Evolutionary conservation across 1,140 invertebrate genomes (phyloP), one percentile per base, ranked within the genome.

Genomic region (Diuraphis noxia): DNA sequence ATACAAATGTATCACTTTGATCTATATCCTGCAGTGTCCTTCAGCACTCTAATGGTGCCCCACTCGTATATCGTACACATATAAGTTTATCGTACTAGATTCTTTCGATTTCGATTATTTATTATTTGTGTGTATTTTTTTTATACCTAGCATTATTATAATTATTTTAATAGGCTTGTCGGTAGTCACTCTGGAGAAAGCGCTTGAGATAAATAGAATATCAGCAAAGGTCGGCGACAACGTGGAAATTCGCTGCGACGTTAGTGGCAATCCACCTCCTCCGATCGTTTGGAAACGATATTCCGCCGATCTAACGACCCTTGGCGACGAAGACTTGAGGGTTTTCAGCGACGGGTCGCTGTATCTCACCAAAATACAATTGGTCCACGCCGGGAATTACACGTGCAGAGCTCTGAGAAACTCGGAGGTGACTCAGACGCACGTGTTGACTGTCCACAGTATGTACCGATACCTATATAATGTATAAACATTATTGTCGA

Each of bases 371-470:
- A 95, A 96, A 87, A 95, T 97, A 79, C 96, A 97, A 92, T 94
- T 97, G 49, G 95, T 97, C 38, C 96, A 97, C 93, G 96, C 96
- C 43, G 97, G 97, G 23, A 97, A 97, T 94, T 97, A 97, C 94
- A 96, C 96, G 1, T 97, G 97, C 93, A 96, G 97, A 93, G 96
- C 97, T 40, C 95, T 96, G 92, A 95, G 96, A 46, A 96, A 97
- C 93, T 95, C 96, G 63, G 96, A 96, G 93, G 95, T 97, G 38
- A 95, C 96, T 77, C 96, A 97, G 93, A 96, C 96, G 7, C 97
- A 97, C 93, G 94, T 96, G 21, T 94, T 97, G 13, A 96, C 95
- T 49, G 96, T 97, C 40, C 96, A 97, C 93, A 96, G 96, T 97
- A 94, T 96, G 96, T 95, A 36, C 8, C 17, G 30, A 38, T 9